These are phyloP conservation scores for Amaurobius ferox DNA, from an alignment of 2,888 invertebrate genomes.

Conservation along the genomic window DNA sequence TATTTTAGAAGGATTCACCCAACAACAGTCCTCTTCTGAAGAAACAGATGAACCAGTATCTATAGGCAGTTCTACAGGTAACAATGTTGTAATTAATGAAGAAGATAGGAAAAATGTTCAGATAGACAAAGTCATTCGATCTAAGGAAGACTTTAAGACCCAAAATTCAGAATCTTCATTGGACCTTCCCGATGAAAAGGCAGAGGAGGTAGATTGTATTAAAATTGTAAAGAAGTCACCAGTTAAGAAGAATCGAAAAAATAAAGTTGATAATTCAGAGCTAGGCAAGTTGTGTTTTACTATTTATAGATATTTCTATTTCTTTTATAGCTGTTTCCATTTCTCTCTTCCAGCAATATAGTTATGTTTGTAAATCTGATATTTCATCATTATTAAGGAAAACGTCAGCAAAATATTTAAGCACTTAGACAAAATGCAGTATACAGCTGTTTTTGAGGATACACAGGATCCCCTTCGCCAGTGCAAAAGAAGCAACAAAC, in stretches of 20 bases:
- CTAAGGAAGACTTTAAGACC: slow-evolving; percentile 51
- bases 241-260: slow-evolving; percentile 35
- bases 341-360: no score
- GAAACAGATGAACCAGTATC: slow-evolving; percentile 63
- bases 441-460: no score
- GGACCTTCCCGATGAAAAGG: slow-evolving; percentile 33
- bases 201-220: slow-evolving; percentile 22
- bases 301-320: no score
- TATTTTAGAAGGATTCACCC: slow-evolving; percentile 39
- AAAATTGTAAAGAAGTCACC: slow-evolving; percentile 56
- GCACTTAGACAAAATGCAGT: no score
- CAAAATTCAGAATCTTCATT: slow-evolving; percentile 2
- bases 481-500: no score
- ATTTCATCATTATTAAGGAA: no score
- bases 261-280: slow-evolving; percentile 41
- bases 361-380: no score
- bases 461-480: no score
- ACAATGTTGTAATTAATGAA: slow-evolving; percentile 89
- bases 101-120: slow-evolving; percentile 78
- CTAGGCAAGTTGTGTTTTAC: slow-evolving; percentile 37
- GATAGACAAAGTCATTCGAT: slow-evolving; percentile 6
- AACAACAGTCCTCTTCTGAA: slow-evolving; percentile 61
- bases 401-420: no score
- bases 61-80: slow-evolving; percentile 84
- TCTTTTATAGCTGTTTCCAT: no score